These are phyloP conservation scores for Polydrusus cervinus DNA, from an alignment of 2,888 invertebrate species.

Conservation along the genomic window DNA sequence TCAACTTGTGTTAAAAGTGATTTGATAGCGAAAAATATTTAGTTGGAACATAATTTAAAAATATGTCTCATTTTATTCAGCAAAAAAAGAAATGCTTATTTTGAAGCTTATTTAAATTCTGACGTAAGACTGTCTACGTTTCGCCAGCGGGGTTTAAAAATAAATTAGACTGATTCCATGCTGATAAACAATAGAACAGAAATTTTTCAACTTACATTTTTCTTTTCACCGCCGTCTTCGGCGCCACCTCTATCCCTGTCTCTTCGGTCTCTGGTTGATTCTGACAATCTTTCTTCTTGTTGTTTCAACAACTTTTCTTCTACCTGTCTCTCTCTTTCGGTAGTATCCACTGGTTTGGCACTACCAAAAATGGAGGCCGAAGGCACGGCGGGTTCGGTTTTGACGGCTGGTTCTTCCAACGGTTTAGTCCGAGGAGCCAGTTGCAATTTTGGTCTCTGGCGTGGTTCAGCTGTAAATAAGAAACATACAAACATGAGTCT, in stretches of 20 bases:
- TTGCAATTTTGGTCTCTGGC: slow-evolving; percentile 85
- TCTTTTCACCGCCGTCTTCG: slow-evolving; percentile 46
- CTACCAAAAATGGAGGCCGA: slow-evolving; percentile 92
- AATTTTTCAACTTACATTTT: slow-evolving; percentile 36
- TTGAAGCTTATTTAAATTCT: no score
- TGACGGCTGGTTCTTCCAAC: slow-evolving; percentile 73
- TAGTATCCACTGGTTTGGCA: slow-evolving; percentile 96
- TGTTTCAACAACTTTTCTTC: slow-evolving; percentile 87
- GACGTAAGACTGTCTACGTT: no score
- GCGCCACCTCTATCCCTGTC: slow-evolving; percentile 26
- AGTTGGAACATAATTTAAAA: no score
- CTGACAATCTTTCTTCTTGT: slow-evolving; percentile 62
- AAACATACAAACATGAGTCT: background rate
- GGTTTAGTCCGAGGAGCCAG: slow-evolving; percentile 88
- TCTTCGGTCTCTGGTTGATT: slow-evolving; percentile 35
- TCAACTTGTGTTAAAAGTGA: no score
- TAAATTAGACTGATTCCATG: no score
- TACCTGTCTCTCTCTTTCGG: slow-evolving; percentile 91
- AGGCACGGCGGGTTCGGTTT: slow-evolving; percentile 63
- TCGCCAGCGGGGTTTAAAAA: no score
- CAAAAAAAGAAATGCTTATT: no score
- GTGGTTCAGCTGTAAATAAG: slow-evolving; percentile 72
- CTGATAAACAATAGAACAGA: no score
- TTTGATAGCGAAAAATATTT: no score
- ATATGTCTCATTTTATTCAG: no score